Percentiles rank a stretch among this genome's conserved stretches.
These are phyloP conservation scores for Eupithecia vulgata DNA, from an alignment of 2,888 invertebrate species.

Conservation along the genomic window DNA sequence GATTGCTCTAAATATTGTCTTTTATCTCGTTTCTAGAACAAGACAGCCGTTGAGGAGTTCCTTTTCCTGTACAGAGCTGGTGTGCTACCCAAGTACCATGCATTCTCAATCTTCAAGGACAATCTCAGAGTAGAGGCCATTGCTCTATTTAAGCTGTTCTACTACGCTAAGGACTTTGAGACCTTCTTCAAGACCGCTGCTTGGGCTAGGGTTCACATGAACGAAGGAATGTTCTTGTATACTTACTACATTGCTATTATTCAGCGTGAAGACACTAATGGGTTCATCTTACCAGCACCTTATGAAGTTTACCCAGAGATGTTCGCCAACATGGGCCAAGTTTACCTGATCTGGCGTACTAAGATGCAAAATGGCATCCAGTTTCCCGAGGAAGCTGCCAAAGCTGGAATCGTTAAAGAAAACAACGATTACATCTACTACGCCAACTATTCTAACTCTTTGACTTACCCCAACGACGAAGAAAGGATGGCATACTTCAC, in stretches of 20 bases:
- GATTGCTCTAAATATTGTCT: not conserved
- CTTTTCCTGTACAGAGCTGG: conserved; percentile 70
- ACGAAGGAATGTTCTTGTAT: conserved; percentile 86
- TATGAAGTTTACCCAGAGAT: conserved; percentile 87
- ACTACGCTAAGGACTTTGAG: conserved; percentile 84
- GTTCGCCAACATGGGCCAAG: conserved; percentile 85
- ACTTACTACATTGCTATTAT: conserved; percentile 84
- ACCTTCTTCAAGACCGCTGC: conserved; percentile 85
- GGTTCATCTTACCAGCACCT: conserved; percentile 85
- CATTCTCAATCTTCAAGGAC: conserved; percentile 81
- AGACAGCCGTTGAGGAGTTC: conserved; percentile 71
- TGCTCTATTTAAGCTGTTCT: conserved; percentile 84
- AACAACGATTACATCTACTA: conserved; percentile 76
- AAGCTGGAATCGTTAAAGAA: conserved; percentile 72
- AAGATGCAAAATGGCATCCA: conserved; percentile 70
- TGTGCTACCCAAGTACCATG: conserved; percentile 74
- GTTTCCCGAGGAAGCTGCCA: conserved; percentile 60
- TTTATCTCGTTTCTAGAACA: conserved; percentile 36
- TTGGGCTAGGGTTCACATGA: conserved; percentile 83
- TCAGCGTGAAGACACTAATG: conserved; percentile 83
- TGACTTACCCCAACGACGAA: conserved; percentile 82
- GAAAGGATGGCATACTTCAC: conserved; percentile 87
- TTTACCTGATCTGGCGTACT: conserved; percentile 70
- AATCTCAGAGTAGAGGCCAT: conserved; percentile 77
- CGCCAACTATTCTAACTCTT: conserved; percentile 84